Evolutionary conservation across 2,797 vertebrate genomes (phyloP).

Genomic region (Melanotaenia boesemani): DNA sequence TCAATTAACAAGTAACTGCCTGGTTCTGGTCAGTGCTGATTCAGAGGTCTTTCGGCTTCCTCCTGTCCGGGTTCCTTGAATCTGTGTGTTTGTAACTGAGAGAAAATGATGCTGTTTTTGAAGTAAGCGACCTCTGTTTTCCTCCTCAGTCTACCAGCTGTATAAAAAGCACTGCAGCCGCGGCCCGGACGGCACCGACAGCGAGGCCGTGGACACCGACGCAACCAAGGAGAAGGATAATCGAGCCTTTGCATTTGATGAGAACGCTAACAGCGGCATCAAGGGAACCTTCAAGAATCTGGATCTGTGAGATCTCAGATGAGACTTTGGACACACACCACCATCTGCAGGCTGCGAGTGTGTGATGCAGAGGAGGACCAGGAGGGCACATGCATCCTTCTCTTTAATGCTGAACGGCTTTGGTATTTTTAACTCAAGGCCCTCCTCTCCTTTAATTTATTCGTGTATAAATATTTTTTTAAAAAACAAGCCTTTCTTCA

Average conservation of each 20-base stretch:
- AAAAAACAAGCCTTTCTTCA: neutral
- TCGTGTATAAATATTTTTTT: constrained; percentile 7
- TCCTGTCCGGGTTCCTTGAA: too few species aligned
- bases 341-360: constrained; percentile 48
- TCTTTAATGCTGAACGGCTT: neutral
- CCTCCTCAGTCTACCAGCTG: constrained; percentile 65
- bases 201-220: constrained; percentile 9
- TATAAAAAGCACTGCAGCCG: constrained; percentile 21
- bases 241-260: constrained; percentile 53
- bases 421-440: neutral
- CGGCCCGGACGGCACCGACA: constrained; percentile 49
- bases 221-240: constrained; percentile 67
- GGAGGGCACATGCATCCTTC: neutral
- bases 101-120: neutral
- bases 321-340: constrained; percentile 27
- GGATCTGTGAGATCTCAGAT: constrained; percentile 60
- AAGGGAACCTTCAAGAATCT: constrained; percentile 54
- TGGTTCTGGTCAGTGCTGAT: too few species aligned
- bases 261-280: constrained; percentile 31
- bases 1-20: too few species aligned
- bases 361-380: neutral
- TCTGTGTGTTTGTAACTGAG: too few species aligned
- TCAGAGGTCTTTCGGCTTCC: too few species aligned
- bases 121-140: neutral
- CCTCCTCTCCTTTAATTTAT: constrained; percentile 23